phyloP scores from a whole-genome alignment of 2,888 invertebrate species.

The Latrodectus elegans region DNA sequence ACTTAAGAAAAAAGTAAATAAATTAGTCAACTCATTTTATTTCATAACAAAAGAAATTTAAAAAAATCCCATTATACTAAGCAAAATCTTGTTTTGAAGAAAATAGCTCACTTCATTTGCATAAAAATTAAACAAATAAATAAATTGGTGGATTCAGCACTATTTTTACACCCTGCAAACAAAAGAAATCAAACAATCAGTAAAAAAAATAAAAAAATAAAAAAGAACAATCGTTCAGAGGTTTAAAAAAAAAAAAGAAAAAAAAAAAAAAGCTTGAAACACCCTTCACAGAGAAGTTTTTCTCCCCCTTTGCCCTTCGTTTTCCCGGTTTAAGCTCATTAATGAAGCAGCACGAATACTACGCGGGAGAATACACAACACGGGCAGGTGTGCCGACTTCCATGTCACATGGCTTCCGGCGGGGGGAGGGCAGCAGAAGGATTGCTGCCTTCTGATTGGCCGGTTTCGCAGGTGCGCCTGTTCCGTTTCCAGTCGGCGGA shows the following conservation, averaged over 20 bases:
- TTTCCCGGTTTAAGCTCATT: constrained; percentile 15
- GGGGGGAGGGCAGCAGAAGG: constrained; percentile 25
- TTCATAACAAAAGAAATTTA: too few species aligned
- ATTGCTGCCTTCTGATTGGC: constrained; percentile 20
- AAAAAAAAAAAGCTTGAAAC: constrained; percentile 22
- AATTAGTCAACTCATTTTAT: too few species aligned
- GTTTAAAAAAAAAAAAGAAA: too few species aligned
- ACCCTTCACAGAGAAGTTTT: constrained; percentile 7
- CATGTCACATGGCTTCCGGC: constrained; percentile 63
- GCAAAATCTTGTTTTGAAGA: too few species aligned
- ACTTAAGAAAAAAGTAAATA: too few species aligned
- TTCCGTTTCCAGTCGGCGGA: neutral
- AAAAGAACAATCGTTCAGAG: neutral
- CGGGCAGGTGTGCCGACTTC: constrained; percentile 48
- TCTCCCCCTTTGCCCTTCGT: neutral
- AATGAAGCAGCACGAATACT: constrained; percentile 11
- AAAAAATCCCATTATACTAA: too few species aligned
- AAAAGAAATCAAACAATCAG: too few species aligned
- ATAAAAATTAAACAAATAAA: too few species aligned
- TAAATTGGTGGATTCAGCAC: too few species aligned
- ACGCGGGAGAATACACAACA: neutral
- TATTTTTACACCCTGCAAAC: too few species aligned
- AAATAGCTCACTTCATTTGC: too few species aligned
- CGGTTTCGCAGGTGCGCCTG: constrained; percentile 48
- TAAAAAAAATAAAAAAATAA: too few species aligned